Conservation (phyloP, 2,797 vertebrate species). For the Alosa sapidissima region DNA sequence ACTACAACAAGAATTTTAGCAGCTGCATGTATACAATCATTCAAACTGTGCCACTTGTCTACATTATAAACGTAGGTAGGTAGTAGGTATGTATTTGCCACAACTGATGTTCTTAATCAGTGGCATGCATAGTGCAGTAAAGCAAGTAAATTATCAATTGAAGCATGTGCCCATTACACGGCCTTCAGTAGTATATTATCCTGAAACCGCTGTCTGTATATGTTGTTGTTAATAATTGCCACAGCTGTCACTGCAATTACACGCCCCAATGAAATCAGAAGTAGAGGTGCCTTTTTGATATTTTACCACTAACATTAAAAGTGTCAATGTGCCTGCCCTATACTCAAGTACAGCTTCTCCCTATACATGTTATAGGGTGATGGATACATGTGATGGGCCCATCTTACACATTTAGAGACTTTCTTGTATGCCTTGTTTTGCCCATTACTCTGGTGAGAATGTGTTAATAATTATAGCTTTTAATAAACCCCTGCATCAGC, state of each 20-base stretch:
- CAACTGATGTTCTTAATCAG: too few species aligned
- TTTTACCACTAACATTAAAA: neutral
- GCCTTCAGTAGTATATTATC: neutral
- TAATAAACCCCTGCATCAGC: slow-evolving; percentile 65
- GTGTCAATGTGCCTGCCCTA: neutral
- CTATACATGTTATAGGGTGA: too few species aligned
- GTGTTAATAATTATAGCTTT: slow-evolving; percentile 73
- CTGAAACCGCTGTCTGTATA: neutral
- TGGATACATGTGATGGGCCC: neutral
- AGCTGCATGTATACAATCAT: too few species aligned
- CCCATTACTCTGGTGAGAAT: slow-evolving; percentile 9
- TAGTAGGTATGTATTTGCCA: too few species aligned
- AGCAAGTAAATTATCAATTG: neutral
- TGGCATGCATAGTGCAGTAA: too few species aligned
- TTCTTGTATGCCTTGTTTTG: neutral
- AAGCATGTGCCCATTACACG: neutral
- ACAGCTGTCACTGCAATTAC: neutral
- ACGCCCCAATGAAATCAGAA: neutral
- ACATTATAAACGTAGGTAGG: too few species aligned
- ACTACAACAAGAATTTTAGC: too few species aligned
- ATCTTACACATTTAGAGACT: neutral
- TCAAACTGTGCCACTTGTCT: too few species aligned
- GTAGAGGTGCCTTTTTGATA: neutral
- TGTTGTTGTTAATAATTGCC: neutral
- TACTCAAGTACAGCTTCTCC: neutral